Evolutionary conservation across 2,113 vertebrate species (phyloP), one percentile per base, ranked within the genome.

Genomic region (Ailurus styani): DNA sequence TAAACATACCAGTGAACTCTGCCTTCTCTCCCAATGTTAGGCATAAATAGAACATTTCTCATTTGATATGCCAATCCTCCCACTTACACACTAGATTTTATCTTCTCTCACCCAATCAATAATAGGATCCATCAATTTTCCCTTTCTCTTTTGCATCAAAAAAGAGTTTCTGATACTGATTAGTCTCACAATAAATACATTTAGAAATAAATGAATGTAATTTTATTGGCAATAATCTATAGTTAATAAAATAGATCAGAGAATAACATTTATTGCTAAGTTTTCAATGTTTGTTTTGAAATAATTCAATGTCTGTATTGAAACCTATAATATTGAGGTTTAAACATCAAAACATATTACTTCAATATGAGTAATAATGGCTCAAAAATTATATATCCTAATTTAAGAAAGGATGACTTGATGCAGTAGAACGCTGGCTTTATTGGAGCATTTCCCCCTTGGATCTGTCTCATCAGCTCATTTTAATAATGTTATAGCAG

Each of bases 401-500:
- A 97, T 98, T 98, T 98, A 97, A 98, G 97, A 97, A 86, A 93
- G 93, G 73, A 96, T 97, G 94, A 93, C 94, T 98, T 98, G 86
- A 81, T 93, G 15, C 27, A 91, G 84, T 97, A 87, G 83, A 91
- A 97, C 96, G 90, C 75, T 95, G 90, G 97, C 83, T 98, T 98
- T 97, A 98, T 96, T 55, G 83, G 55, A 77, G 92, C 68, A 95
- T 97, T 78, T 97, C 95, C 93, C 1, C 27, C 87, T 81, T 66
- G 52, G 66, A 96, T 86, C 89, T 96, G 82, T 95, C 96, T 98
- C 90, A 79, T 90, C 64, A 95, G 78, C 86, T 98, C n/a, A 97
- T 98, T 98, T 98, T 95, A 97, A 97, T 98, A 98, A 98, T 98
- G 94, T 89, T 95, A 97, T 86, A 97, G 95, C 79, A 98, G 87